Percentiles rank a stretch among this genome's conserved stretches.
These are phyloP conservation scores for Numida meleagris DNA, from an alignment of 2,113 vertebrate genomes.

Conservation along the genomic window DNA sequence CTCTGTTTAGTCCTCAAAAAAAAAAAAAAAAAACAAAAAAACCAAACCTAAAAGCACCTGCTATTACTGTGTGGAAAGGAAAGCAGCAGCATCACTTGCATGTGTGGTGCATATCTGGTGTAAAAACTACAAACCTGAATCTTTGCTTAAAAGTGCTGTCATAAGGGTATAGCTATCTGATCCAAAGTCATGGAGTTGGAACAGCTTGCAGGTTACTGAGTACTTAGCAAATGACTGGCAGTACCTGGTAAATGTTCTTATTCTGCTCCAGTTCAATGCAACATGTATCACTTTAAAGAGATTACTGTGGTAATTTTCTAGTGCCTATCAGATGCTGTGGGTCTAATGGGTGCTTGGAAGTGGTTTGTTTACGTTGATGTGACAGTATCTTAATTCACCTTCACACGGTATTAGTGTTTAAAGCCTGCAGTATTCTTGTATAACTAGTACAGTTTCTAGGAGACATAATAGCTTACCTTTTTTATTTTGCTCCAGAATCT, in stretches of 20 bases:
- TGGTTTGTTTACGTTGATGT: not conserved
- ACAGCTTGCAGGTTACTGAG: not conserved
- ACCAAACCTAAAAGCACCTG: not conserved
- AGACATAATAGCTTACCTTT: not conserved
- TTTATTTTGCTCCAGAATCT: not conserved
- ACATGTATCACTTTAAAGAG: not conserved
- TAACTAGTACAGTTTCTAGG: not conserved
- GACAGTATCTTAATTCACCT: not conserved
- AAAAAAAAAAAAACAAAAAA: not conserved
- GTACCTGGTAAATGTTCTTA: not conserved
- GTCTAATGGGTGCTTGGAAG: not conserved
- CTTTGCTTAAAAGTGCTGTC: not conserved
- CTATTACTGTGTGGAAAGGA: not conserved
- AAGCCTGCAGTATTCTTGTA: not conserved
- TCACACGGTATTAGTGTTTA: not conserved
- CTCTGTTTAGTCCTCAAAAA: not conserved
- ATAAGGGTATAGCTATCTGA: not conserved
- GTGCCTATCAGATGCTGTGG: not conserved
- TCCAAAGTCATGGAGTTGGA: not conserved
- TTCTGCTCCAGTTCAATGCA: not conserved
- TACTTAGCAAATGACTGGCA: not conserved
- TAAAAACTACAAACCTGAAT: not conserved
- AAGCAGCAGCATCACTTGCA: not conserved
- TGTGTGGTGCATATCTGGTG: not conserved
- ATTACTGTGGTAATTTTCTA: not conserved